Evolutionary conservation across 2,888 invertebrate genomes (phyloP).

Genomic region (Arge pagana): DNA sequence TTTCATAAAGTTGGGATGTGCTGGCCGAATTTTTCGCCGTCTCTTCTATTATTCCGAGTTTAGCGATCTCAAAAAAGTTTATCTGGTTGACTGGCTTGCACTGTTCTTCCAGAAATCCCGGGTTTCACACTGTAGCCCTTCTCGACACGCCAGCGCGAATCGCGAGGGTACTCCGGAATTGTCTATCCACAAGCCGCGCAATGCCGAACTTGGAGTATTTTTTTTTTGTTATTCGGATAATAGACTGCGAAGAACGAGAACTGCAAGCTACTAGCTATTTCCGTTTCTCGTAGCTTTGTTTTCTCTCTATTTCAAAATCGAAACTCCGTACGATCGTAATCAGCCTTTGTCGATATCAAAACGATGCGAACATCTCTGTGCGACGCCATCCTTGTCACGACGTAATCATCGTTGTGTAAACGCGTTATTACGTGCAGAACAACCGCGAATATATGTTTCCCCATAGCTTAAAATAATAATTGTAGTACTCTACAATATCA

Average conservation of each 20-base stretch:
- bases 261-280: too few relatives aligned
- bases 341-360: constrained; percentile 6
- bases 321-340: neutral
- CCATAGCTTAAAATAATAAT: neutral
- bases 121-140: constrained; percentile 20
- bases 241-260: too few relatives aligned
- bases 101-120: constrained; percentile 8
- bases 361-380: constrained; percentile 20
- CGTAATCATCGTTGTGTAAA: neutral
- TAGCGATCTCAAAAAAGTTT: neutral
- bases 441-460: neutral
- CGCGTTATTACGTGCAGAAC: neutral
- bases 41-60: neutral
- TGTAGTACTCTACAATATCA: neutral
- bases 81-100: neutral
- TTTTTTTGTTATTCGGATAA: too few relatives aligned
- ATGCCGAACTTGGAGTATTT: constrained; percentile 6
- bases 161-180: constrained; percentile 37
- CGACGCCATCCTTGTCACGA: constrained; percentile 39
- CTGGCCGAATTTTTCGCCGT: neutral
- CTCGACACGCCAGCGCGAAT: constrained; percentile 37
- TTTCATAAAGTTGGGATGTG: constrained; percentile 1
- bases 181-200: constrained; percentile 30
- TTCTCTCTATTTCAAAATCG: constrained; percentile 1
- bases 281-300: neutral